Conservation (phyloP, 1,140 invertebrate species). For the Drosophila leontia region DNA sequence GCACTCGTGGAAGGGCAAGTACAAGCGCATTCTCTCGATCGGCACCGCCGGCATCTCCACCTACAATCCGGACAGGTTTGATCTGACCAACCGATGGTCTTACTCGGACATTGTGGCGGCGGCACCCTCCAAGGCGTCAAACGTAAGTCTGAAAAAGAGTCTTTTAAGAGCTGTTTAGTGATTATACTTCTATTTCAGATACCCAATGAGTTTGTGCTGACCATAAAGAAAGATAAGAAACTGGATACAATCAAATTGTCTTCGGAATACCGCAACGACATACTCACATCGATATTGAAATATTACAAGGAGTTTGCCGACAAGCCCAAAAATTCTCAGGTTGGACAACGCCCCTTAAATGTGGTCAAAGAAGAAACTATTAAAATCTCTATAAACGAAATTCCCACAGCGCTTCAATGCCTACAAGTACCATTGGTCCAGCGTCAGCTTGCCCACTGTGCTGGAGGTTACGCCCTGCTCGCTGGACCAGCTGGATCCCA, state of each 20-base stretch:
- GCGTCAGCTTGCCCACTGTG: slow-evolving; percentile 93
- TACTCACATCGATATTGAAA: slow-evolving; percentile 96
- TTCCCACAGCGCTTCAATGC: slow-evolving; percentile 92
- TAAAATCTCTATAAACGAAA: neutral
- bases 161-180: neutral
- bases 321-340: slow-evolving; percentile 90
- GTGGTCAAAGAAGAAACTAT: neutral
- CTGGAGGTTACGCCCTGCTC: slow-evolving; percentile 95
- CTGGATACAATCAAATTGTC: slow-evolving; percentile 98
- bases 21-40: slow-evolving; percentile 98
- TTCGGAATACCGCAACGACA: slow-evolving; percentile 96
- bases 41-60: slow-evolving; percentile 98
- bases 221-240: slow-evolving; percentile 95
- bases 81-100: slow-evolving; percentile 97
- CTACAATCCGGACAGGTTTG: slow-evolving; percentile 96
- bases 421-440: slow-evolving; percentile 98
- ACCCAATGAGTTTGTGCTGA: slow-evolving; percentile 92
- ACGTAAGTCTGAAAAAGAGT: slow-evolving; percentile 47
- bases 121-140: slow-evolving; percentile 86
- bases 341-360: slow-evolving; percentile 86
- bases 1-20: slow-evolving; percentile 99
- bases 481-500: slow-evolving; percentile 95
- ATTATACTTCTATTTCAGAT: slow-evolving; percentile 69
- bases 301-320: slow-evolving; percentile 92
- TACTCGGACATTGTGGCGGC: slow-evolving; percentile 93